Evolutionary conservation across 92 coral and sea anemone species (phyloP), one percentile per base, ranked within the genome.

Genomic region (Phymanthus crucifer): DNA sequence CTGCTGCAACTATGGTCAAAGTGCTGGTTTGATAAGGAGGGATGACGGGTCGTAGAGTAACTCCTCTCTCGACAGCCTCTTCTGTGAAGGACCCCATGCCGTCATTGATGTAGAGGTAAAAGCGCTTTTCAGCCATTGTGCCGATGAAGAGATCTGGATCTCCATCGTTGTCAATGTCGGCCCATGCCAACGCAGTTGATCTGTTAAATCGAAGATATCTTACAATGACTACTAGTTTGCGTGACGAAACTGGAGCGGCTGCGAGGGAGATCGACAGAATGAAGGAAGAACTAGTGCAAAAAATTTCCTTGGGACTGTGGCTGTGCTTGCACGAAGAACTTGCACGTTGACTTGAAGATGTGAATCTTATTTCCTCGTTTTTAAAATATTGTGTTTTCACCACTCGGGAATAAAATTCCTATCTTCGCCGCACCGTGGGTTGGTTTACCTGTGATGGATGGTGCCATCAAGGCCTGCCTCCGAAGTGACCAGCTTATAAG

Each of bases 11-110:
- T 34, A 96, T 92, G 12, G 98, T 93, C 99, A 96, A 91, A 45
- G 97, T 93, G 76, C 98, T 91, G 23, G 99, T 96, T 80, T 91
- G 89, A 74, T 74, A 96, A 26, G 99, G 99, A 26, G 99, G 87
- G 71, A 96, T 91, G 18, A 66, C 47, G 31, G 99, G 99, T 11
- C 66, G 37, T 19, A 94, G 81, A 3, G 97, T 97, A 6, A 93
- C 83, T 61, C 99, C 99, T 75, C 99, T 84, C 80, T 79, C 79
- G 38, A 86, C 94, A 1, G 99, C 99, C 40, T 85, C 97, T 83
- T 96, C 99, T 31, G 94, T 84, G 74, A 91, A 96, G 74, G 90
- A 95, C 7, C 99, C 99, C 92, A 93, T 91, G 32, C 99, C 99
- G 72, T 96, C 94, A 74, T 96, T 96, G 71, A 93, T 47, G 75